phyloP scores from a whole-genome alignment of 1,140 invertebrate genomes.

The Euura saliciscinereae region DNA sequence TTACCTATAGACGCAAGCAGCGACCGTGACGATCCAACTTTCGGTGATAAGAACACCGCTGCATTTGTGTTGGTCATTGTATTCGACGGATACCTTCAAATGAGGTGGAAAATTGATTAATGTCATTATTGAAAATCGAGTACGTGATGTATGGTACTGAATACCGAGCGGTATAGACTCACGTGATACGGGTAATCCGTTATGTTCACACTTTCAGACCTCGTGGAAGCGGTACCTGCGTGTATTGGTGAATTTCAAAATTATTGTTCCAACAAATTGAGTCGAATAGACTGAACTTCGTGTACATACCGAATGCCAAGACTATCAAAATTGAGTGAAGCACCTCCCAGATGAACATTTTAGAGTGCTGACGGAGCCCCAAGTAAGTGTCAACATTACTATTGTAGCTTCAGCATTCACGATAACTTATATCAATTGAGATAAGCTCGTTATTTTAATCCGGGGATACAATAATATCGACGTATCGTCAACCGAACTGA shows the following conservation, averaged over 20 bases:
- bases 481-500: too few relatives aligned
- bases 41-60: slow-evolving; percentile 59
- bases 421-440: too few relatives aligned
- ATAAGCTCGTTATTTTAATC: too few relatives aligned
- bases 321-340: background rate
- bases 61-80: slow-evolving; percentile 52
- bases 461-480: too few relatives aligned
- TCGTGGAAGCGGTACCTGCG: background rate
- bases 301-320: background rate
- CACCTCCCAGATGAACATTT: background rate
- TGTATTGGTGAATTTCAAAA: background rate
- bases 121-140: background rate
- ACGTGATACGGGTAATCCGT: slow-evolving; percentile 59
- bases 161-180: background rate
- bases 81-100: slow-evolving; percentile 55
- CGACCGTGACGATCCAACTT: slow-evolving; percentile 58
- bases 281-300: background rate
- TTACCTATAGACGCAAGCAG: slow-evolving; percentile 54
- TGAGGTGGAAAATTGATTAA: background rate
- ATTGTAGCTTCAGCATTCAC: too few relatives aligned
- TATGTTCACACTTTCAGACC: slow-evolving; percentile 43
- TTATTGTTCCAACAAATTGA: background rate
- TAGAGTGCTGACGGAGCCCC: background rate
- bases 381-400: too few relatives aligned
- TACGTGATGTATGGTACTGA: background rate